Percentiles rank a stretch among this genome's conserved stretches.
These are phyloP conservation scores for Andrena camellia DNA, from an alignment of 2,888 invertebrate genomes.

Conservation along the genomic window DNA sequence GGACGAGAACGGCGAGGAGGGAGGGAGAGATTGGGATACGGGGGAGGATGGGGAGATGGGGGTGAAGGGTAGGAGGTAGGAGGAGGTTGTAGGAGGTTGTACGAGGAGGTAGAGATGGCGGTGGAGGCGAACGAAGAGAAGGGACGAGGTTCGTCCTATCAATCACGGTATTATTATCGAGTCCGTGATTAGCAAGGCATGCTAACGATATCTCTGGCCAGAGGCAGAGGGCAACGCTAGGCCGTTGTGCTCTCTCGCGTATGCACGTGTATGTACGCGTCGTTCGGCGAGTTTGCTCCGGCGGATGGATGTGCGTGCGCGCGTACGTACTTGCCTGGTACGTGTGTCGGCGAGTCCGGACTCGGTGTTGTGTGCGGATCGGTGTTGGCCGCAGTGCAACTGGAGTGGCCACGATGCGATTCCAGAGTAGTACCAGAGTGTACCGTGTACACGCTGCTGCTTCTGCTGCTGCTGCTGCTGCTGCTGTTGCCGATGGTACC, in stretches of 20 bases:
- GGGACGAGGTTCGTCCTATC: constrained; percentile 83
- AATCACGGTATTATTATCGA: constrained; percentile 85
- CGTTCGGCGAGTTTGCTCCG: constrained; percentile 48
- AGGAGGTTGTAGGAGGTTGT: constrained; percentile 66
- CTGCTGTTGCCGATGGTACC: constrained; percentile 67
- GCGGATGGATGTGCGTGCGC: constrained; percentile 32
- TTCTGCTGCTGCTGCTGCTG: constrained; percentile 44
- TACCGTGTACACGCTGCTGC: constrained; percentile 68
- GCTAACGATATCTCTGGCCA: constrained; percentile 85
- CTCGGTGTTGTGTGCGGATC: constrained; percentile 66
- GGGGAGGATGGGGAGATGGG: constrained; percentile 16
- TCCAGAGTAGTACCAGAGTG: constrained; percentile 74
- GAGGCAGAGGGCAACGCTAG: constrained; percentile 80
- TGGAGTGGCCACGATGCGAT: constrained; percentile 78
- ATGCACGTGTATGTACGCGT: constrained; percentile 60
- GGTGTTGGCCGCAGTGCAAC: constrained; percentile 77
- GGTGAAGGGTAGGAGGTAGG: constrained; percentile 44
- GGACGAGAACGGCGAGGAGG: constrained; percentile 28
- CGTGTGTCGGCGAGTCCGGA: constrained; percentile 43
- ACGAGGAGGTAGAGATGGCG: constrained; percentile 61
- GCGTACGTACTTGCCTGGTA: constrained; percentile 44
- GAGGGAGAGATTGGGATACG: constrained; percentile 14
- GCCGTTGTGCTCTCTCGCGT: constrained; percentile 70
- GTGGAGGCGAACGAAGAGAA: constrained; percentile 59
- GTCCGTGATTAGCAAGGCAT: constrained; percentile 85